A percentile compares a stretch with the other conserved stretches of the same genome.
phyloP scores from a whole-genome alignment of 1,140 invertebrate species.

The Pachypsylla venusta region DNA sequence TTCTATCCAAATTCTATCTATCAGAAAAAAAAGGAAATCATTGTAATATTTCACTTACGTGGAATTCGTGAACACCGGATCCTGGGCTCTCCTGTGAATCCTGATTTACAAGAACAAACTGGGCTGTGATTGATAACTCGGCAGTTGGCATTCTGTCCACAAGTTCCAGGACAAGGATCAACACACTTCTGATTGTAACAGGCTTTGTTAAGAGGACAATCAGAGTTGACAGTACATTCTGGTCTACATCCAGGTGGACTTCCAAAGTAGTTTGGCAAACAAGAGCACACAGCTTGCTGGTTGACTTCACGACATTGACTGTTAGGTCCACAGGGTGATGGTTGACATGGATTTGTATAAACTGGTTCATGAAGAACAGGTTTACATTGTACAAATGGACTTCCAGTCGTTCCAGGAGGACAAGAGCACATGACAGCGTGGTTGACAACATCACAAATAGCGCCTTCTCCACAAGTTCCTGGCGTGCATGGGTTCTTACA shows the following conservation, averaged over 20 bases:
- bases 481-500: slow-evolving; percentile 54
- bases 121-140: slow-evolving; percentile 36
- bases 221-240: slow-evolving; percentile 47
- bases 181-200: slow-evolving; percentile 49
- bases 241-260: slow-evolving; percentile 46
- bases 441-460: slow-evolving; percentile 51
- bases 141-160: slow-evolving; percentile 42
- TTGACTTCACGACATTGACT: slow-evolving; percentile 42
- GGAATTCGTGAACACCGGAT: slow-evolving; percentile 37
- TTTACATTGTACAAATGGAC: slow-evolving; percentile 49
- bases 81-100: slow-evolving; percentile 35
- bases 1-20: slow-evolving; percentile 26
- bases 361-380: slow-evolving; percentile 35
- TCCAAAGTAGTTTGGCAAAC: slow-evolving; percentile 42
- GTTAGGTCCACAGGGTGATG: slow-evolving; percentile 44
- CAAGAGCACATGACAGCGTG: slow-evolving; percentile 58
- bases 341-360: slow-evolving; percentile 36
- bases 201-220: slow-evolving; percentile 42
- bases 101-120: slow-evolving; percentile 31
- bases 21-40: slow-evolving; percentile 7
- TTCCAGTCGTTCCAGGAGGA: slow-evolving; percentile 45
- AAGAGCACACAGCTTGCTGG: slow-evolving; percentile 42
- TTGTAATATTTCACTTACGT: slow-evolving; percentile 33
- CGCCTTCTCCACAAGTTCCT: slow-evolving; percentile 51
- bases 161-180: slow-evolving; percentile 47